These are phyloP conservation scores for Thalpophila matura DNA, from an alignment of 2,888 invertebrate genomes.

Conservation along the genomic window DNA sequence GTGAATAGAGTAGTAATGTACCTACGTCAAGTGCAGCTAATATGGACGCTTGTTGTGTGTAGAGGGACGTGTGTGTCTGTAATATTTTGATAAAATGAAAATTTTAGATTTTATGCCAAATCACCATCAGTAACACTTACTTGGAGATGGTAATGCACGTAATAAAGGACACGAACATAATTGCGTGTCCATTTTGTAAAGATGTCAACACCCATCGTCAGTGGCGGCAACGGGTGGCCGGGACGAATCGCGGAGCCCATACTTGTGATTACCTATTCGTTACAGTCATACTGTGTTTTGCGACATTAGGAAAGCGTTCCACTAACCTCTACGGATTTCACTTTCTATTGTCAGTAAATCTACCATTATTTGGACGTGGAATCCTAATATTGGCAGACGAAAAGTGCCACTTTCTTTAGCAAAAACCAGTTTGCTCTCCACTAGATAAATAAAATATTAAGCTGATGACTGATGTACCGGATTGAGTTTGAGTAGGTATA, in stretches of 20 bases:
- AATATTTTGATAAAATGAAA: too few relatives aligned
- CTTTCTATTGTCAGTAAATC: conserved; percentile 74
- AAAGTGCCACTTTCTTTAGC: conserved; percentile 57
- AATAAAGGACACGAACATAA: conserved; percentile 44
- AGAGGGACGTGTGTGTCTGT: neutral
- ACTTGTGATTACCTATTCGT: conserved; percentile 74
- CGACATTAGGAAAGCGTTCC: conserved; percentile 76
- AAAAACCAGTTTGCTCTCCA: conserved; percentile 54
- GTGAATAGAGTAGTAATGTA: neutral
- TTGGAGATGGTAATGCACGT: conserved; percentile 45
- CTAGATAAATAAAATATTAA: conserved; percentile 31
- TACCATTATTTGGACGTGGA: conserved; percentile 45
- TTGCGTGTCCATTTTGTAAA: conserved; percentile 59
- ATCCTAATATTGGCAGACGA: conserved; percentile 53
- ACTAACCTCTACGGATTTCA: conserved; percentile 77
- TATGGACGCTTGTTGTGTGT: too few relatives aligned
- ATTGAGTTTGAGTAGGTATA: conserved; percentile 24
- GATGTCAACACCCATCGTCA: conserved; percentile 59
- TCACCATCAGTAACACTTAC: conserved; percentile 35
- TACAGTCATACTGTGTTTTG: conserved; percentile 70
- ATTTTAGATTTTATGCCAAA: too few relatives aligned
- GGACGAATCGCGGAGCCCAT: conserved; percentile 64
- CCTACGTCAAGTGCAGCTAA: too few relatives aligned
- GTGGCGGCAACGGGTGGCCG: conserved; percentile 55
- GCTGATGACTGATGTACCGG: conserved; percentile 14